Base-by-base conservation (phyloP, 1,140 invertebrate genomes). In the Charaxes varanes region DNA sequence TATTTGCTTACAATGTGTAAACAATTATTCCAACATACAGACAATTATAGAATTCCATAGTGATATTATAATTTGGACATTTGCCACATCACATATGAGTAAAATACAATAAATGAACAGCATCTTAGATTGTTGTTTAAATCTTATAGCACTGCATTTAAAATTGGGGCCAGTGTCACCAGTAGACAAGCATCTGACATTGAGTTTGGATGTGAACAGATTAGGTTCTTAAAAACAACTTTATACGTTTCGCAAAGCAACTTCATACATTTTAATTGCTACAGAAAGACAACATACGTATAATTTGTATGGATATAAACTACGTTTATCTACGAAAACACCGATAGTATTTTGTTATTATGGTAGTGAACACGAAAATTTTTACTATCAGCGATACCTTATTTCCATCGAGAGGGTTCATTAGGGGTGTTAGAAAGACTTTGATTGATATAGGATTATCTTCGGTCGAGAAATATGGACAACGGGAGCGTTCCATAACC, bases 401-500 rank as follows among this genome's bases (percentile, higher is more conserved):
- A 44, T 48, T 51, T 66, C 49, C 53, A 73, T 59, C 47, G 64
- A 47, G 62, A 64, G 54, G 56, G 65, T 57, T 77, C 79, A 83
- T 83, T 70, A 77, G 64, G 64, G 57, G 70, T 68, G 66, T 62
- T 76, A 72, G 62, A 64, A 60, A 52, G 36, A 61, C 60, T 67
- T 63, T 63, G 52, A 65, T 53, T 44, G 45, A 57, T 69, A 74
- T 52, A 62, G 47, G 53, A 77, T 59, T 71, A 61, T 77, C 76
- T 77, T 77, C 73, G 51, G 57, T 66, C 37, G 49, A 62, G 65
- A 67, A 72, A 77, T 71, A 77, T 53, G 66, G 51, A 67, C 66
- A 77, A 72, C 66, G 60, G 57, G 52, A 61, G 49, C 57, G 54
- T 66, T 74, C 79, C 79, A 83, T 83, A 83, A 83, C 79, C 79